A percentile compares a stretch with the other conserved stretches of the same genome.
These are phyloP conservation scores for Galerucella calmariensis DNA, from an alignment of 2,888 invertebrate species.

Conservation along the genomic window DNA sequence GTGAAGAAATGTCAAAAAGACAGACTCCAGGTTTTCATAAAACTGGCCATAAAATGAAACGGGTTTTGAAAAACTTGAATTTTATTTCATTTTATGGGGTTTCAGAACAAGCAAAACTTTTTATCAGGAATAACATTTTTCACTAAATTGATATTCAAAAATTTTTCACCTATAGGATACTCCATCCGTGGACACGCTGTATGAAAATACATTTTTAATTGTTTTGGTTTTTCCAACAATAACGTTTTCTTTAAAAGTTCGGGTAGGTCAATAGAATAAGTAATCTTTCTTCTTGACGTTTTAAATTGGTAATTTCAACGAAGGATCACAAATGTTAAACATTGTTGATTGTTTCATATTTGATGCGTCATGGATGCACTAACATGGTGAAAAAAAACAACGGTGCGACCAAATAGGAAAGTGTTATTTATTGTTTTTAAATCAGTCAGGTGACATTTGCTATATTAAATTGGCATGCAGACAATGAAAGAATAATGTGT, in stretches of 20 bases:
- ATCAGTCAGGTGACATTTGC: neutral
- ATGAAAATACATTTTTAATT: neutral
- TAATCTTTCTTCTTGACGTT: neutral
- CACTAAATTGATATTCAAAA: too few species aligned
- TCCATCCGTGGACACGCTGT: too few species aligned
- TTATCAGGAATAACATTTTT: too few species aligned
- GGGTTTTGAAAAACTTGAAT: too few species aligned
- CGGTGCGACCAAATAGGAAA: neutral
- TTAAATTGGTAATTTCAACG: conserved; percentile 14
- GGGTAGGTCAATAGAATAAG: conserved; percentile 13
- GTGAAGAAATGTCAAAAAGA: too few species aligned
- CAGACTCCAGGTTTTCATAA: too few species aligned
- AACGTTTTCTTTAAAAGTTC: neutral
- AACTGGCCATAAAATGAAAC: too few species aligned
- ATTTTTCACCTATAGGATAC: too few species aligned
- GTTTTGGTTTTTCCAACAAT: neutral
- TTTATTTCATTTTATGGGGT: too few species aligned
- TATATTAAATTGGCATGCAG: too few species aligned
- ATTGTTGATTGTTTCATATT: conserved; percentile 13
- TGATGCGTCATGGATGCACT: conserved; percentile 12
- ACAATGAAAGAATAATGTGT: too few species aligned
- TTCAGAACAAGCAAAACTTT: too few species aligned
- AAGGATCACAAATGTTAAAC: conserved; percentile 26
- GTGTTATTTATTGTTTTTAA: neutral
- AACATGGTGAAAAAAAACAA: neutral